Evolutionary conservation across 2,797 vertebrate species (phyloP).

Genomic region (Sphenopsis melanotis): DNA sequence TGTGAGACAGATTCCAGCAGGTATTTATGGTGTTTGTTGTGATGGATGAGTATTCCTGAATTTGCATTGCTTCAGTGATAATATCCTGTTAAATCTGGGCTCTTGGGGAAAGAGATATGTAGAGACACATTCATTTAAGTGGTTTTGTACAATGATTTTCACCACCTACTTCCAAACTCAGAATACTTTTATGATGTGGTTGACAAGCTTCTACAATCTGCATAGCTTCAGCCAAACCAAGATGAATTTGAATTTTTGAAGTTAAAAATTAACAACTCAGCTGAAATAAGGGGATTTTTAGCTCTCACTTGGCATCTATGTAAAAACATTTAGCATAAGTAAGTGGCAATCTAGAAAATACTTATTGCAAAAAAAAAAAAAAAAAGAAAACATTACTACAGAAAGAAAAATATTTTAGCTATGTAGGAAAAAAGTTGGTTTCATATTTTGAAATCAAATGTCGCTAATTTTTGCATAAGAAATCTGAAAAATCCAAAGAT

Average conservation of each 20-base stretch:
- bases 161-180: neutral
- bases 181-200: neutral
- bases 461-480: neutral
- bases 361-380: fast-evolving
- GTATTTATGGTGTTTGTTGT: neutral
- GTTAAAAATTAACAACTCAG: neutral
- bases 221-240: neutral
- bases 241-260: neutral
- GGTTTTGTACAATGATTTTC: neutral
- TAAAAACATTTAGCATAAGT: neutral
- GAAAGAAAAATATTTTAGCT: neutral
- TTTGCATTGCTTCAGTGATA: neutral
- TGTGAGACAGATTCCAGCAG: neutral
- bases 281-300: neutral
- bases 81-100: neutral
- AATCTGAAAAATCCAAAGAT: neutral
- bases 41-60: neutral
- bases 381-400: neutral
- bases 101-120: fast-evolving
- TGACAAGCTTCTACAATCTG: neutral
- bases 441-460: neutral
- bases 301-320: neutral
- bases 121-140: neutral
- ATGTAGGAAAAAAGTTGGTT: neutral
- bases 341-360: neutral